phyloP scores from a whole-genome alignment of 2,888 invertebrate species.

The Chymomyza fuscimana region DNA sequence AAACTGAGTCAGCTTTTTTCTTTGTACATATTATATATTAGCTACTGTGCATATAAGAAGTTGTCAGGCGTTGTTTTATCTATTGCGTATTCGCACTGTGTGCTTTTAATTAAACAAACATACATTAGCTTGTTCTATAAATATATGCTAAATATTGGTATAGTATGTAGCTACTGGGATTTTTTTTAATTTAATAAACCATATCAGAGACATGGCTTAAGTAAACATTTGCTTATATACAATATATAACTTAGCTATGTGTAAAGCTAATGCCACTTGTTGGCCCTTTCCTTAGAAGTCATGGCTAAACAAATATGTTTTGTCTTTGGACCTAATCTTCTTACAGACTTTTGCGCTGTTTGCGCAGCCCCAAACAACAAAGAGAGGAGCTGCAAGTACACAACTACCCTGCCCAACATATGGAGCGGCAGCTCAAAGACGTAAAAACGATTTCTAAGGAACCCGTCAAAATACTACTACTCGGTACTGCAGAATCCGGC shows the following conservation, averaged over 20 bases:
- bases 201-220: background rate
- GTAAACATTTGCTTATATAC: slow-evolving; percentile 44
- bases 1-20: slow-evolving; percentile 30
- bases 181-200: slow-evolving; percentile 1
- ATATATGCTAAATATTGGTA: background rate
- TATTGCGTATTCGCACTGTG: slow-evolving; percentile 36
- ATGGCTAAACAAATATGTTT: slow-evolving; percentile 34
- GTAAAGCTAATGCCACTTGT: slow-evolving; percentile 22
- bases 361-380: slow-evolving; percentile 63
- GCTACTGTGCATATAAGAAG: slow-evolving; percentile 19
- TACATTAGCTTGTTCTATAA: background rate
- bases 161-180: background rate
- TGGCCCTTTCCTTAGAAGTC: slow-evolving; percentile 58
- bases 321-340: slow-evolving; percentile 24
- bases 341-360: slow-evolving; percentile 78
- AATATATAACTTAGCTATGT: background rate
- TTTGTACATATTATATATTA: slow-evolving; percentile 26
- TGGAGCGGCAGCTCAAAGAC: slow-evolving; percentile 82
- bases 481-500: slow-evolving; percentile 90
- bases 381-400: slow-evolving; percentile 74
- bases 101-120: slow-evolving; percentile 63
- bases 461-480: slow-evolving; percentile 82
- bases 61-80: slow-evolving; percentile 30
- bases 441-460: slow-evolving; percentile 71
- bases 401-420: slow-evolving; percentile 78